Percentiles rank a stretch among this genome's conserved stretches.
phyloP scores from a whole-genome alignment of 2,888 invertebrate genomes.

The Acleris sparsana region DNA sequence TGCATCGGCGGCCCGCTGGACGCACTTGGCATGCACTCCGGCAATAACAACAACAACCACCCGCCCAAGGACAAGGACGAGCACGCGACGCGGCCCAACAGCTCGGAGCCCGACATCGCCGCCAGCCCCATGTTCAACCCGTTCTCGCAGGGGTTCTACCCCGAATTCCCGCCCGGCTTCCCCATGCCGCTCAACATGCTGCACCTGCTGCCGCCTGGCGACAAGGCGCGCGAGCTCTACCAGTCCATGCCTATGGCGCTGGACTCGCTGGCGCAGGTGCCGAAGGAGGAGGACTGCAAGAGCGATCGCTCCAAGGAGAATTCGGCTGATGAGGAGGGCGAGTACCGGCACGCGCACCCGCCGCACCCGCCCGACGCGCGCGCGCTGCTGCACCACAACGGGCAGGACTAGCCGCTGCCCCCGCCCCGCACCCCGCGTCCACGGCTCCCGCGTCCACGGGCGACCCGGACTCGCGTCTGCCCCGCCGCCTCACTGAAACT shows the following conservation, averaged over 20 bases:
- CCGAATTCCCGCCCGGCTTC: conserved; percentile 91
- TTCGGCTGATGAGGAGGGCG: conserved; percentile 84
- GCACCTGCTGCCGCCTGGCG: conserved; percentile 91
- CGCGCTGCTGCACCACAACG: conserved; percentile 89
- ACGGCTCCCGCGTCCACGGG: conserved; percentile 3
- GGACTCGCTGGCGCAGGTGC: conserved; percentile 78
- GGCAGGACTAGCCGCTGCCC: conserved; percentile 86
- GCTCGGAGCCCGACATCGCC: conserved; percentile 86
- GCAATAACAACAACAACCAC: conserved; percentile 84
- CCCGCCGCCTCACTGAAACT: conserved; percentile 5
- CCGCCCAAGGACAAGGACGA: conserved; percentile 83
- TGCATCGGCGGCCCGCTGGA: conserved; percentile 93
- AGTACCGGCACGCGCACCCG: conserved; percentile 78
- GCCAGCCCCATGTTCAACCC: conserved; percentile 89
- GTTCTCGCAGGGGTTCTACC: conserved; percentile 91
- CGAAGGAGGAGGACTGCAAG: conserved; percentile 86
- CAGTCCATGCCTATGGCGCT: conserved; percentile 82
- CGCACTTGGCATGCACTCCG: conserved; percentile 85
- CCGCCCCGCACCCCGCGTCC: conserved; percentile 19
- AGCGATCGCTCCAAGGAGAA: conserved; percentile 86
- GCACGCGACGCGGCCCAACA: conserved; percentile 84
- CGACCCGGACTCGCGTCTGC: conserved; percentile 36
- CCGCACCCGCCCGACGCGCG: conserved; percentile 85
- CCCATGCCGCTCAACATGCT: conserved; percentile 94
- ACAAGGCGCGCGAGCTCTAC: conserved; percentile 87